Evolutionary conservation across 2,888 invertebrate genomes (phyloP).

Genomic region (Polydesmus complanatus): DNA sequence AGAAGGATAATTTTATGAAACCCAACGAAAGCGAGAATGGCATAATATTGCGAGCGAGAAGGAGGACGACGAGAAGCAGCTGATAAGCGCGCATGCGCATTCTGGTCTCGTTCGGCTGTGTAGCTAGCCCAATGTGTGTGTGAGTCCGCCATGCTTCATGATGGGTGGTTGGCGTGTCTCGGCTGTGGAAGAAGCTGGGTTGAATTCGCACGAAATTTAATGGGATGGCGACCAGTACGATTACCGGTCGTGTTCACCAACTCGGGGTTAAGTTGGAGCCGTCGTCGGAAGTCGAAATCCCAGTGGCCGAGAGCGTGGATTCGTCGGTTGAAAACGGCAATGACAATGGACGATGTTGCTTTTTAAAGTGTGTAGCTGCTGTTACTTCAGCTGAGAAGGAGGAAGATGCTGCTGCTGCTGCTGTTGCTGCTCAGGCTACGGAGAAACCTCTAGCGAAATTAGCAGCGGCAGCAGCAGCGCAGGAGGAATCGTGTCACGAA

Average conservation of each 20-base stretch:
- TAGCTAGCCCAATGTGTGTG: background rate
- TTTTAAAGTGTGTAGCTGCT: background rate
- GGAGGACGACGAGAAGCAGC: no score
- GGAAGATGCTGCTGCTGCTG: background rate
- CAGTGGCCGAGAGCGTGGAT: background rate
- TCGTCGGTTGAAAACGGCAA: slow-evolving; percentile 7
- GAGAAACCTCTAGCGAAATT: background rate
- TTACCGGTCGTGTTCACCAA: background rate
- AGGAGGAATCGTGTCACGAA: slow-evolving; percentile 7
- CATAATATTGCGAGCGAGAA: no score
- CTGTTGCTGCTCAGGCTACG: background rate
- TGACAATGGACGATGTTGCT: background rate
- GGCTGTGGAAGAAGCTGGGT: slow-evolving; percentile 8
- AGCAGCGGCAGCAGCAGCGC: background rate
- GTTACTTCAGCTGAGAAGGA: background rate
- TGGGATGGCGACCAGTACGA: slow-evolving; percentile 7
- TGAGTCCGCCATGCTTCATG: slow-evolving; percentile 15
- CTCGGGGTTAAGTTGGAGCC: slow-evolving; percentile 1
- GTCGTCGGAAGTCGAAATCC: background rate
- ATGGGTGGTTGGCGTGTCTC: slow-evolving; percentile 7
- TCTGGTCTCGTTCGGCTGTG: no score
- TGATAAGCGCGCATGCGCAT: background rate
- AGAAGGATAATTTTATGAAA: no score
- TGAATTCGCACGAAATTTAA: slow-evolving; percentile 5
- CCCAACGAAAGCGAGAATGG: no score